Percentiles rank a stretch among this genome's conserved stretches.
These are phyloP conservation scores for Brachionus rubens DNA, from an alignment of 1,140 invertebrate species.

Conservation along the genomic window DNA sequence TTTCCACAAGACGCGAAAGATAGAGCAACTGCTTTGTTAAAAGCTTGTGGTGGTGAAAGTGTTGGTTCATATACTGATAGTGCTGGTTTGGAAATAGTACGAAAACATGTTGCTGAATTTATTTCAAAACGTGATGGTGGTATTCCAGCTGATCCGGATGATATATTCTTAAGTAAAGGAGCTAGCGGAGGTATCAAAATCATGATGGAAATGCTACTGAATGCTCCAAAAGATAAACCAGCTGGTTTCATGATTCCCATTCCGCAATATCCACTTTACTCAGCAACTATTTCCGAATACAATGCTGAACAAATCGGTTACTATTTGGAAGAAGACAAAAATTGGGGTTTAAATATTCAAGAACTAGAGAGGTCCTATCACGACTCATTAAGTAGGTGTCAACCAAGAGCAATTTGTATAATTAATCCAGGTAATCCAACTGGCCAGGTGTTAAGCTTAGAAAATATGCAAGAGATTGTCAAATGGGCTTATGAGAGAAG, in stretches of 20 bases:
- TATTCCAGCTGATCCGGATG: constrained; percentile 69
- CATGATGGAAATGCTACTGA: constrained; percentile 61
- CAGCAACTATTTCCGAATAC: constrained; percentile 74
- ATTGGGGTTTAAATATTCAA: constrained; percentile 76
- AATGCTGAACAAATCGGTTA: constrained; percentile 68
- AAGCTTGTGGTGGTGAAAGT: constrained; percentile 75
- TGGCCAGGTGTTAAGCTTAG: constrained; percentile 76
- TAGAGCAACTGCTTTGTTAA: constrained; percentile 72
- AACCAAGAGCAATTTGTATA: constrained; percentile 81
- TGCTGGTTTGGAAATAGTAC: constrained; percentile 73
- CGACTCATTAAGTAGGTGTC: constrained; percentile 68
- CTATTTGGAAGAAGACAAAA: constrained; percentile 81
- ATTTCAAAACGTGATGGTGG: constrained; percentile 78
- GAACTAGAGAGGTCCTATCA: constrained; percentile 77
- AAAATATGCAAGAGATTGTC: constrained; percentile 88
- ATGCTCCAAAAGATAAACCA: constrained; percentile 59
- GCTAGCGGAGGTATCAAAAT: constrained; percentile 86
- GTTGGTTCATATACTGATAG: constrained; percentile 63
- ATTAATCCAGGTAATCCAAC: constrained; percentile 99
- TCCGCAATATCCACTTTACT: constrained; percentile 96
- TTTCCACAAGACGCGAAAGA: constrained; percentile 82
- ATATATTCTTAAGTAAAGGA: constrained; percentile 83
- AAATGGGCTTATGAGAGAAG: constrained; percentile 83
- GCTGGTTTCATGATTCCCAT: constrained; percentile 79
- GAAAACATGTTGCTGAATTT: constrained; percentile 84